These are phyloP conservation scores for Baryphthengus martii DNA, from an alignment of 2,113 vertebrate genomes.

Conservation along the genomic window DNA sequence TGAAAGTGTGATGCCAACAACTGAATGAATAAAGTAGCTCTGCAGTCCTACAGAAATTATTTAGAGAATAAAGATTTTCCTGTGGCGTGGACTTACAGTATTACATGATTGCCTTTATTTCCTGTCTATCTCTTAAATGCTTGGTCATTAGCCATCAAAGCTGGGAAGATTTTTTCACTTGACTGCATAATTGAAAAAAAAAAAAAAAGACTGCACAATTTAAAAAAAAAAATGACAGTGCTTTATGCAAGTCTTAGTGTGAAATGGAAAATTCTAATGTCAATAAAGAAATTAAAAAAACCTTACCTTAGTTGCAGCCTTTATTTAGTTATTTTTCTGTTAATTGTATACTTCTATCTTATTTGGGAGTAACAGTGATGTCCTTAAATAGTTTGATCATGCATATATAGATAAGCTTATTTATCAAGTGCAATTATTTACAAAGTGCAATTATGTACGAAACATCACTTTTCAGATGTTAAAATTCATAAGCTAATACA, in stretches of 20 bases:
- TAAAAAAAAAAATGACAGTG: neutral
- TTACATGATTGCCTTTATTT: neutral
- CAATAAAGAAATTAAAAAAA: neutral
- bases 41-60: neutral
- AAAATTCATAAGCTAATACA: neutral
- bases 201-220: too few relatives aligned
- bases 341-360: neutral
- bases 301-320: neutral
- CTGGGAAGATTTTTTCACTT: neutral
- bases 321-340: neutral
- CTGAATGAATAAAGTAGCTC: neutral
- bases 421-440: too few relatives aligned
- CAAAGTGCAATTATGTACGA: accelerated
- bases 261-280: neutral
- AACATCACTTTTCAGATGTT: neutral
- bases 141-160: neutral
- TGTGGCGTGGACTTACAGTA: neutral
- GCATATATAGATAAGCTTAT: neutral
- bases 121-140: neutral
- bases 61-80: neutral
- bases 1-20: neutral
- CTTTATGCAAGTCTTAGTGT: neutral
- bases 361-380: neutral
- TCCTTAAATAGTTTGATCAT: neutral
- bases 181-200: neutral